phyloP scores from a whole-genome alignment of 2,113 vertebrate genomes.

The Triplophysa dalaica region DNA sequence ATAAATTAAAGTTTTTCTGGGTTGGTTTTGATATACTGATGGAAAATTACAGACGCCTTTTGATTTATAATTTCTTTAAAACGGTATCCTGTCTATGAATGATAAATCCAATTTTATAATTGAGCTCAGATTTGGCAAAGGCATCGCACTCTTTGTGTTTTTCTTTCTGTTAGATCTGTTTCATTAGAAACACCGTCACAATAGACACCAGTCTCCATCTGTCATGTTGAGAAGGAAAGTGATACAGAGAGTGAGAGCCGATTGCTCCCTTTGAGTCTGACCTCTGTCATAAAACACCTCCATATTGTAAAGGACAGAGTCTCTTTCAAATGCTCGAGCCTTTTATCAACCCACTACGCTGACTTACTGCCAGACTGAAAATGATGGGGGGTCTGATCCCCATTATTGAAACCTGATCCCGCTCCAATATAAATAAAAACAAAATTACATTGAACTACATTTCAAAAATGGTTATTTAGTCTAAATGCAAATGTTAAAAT shows the following conservation, averaged over 20 bases:
- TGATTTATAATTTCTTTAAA: background rate
- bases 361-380: constrained; percentile 6
- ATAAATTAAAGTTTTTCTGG: background rate
- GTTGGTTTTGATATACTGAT: background rate
- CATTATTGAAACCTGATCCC: background rate
- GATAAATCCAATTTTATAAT: background rate
- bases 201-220: constrained; percentile 5
- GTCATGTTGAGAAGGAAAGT: background rate
- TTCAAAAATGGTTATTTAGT: too few species aligned
- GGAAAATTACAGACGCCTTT: background rate
- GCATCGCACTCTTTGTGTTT: background rate
- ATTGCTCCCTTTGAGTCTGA: constrained; percentile 23
- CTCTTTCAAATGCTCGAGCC: background rate
- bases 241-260: background rate
- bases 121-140: background rate
- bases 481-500: too few species aligned
- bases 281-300: constrained; percentile 41
- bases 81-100: background rate
- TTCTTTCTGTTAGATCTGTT: constrained; percentile 10
- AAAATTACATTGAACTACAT: too few species aligned
- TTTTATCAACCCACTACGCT: constrained; percentile 4
- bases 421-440: background rate
- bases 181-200: background rate
- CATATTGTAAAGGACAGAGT: constrained; percentile 28
- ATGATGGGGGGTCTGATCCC: background rate